Evolutionary conservation across 2,888 invertebrate genomes (phyloP), one percentile per base, ranked within the genome.

Genomic region (Pherbina coryleti): DNA sequence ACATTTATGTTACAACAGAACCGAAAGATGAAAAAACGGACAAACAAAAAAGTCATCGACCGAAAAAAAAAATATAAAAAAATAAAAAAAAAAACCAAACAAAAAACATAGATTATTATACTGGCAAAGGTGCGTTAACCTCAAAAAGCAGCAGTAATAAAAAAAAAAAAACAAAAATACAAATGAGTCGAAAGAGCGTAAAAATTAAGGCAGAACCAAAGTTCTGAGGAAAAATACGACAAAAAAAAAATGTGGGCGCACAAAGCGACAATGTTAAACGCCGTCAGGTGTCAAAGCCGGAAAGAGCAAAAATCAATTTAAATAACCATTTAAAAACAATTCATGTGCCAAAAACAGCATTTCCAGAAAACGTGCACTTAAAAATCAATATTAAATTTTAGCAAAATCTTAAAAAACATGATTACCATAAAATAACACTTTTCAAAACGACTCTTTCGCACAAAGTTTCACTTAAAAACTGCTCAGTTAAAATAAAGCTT

Each of bases 1-100:
- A 64, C 60, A 44, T 67, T 67, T 37, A 11, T 19, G 19, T 44
- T 44, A 67, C 34, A 64, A 34, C 34, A 17, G 19, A 55, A 9
- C 9, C 25, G 5, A 66, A n/a, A 8, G 5, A 17, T n/a, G n/a
- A 66, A 75, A 55, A 57, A 77, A 83, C 66, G 17, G 79, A 81
- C 78, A 51, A 49, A 17, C 49, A 83, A 85, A 85, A 82, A 81
- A 84, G 86, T 86, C 86, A 86, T 83, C 84, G 86, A 86, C 86
- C 86, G 80, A 78, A 75, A 74, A 77, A 22, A 49, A 4, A 57
- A 49, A 49, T 28, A 28, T 57, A 60, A 60, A 25, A 28, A 78
- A 66, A 71, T 31, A 57, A 64, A 53, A 78, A 37, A 77, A 79
- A 37, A 22, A 66, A 37, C 31, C 17, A 62, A 66, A 74, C 55